phyloP scores from a whole-genome alignment of 2,888 invertebrate genomes.

The Chymomyza fuscimana region DNA sequence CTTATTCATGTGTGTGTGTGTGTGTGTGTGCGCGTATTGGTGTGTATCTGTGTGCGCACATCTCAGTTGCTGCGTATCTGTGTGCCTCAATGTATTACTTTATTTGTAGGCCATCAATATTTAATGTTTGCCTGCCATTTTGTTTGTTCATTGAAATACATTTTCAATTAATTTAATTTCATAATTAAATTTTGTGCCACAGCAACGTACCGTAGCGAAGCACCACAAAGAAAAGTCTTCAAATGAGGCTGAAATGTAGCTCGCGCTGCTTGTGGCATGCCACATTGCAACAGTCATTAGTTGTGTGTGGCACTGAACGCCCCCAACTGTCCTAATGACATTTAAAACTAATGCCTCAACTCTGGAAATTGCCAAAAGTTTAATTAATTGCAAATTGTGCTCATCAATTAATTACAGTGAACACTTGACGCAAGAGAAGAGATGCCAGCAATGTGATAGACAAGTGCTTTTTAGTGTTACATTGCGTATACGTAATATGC shows the following conservation, averaged over 20 bases:
- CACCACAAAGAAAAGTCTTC: neutral
- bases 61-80: neutral
- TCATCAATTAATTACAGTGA: neutral
- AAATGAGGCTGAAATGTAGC: neutral
- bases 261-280: neutral
- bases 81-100: constrained; percentile 39
- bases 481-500: neutral
- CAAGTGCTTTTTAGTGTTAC: neutral
- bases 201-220: constrained; percentile 1
- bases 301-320: neutral
- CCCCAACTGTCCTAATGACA: constrained; percentile 34
- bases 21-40: neutral
- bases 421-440: neutral
- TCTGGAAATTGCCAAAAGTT: constrained; percentile 28
- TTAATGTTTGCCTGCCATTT: constrained; percentile 48
- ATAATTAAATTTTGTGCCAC: constrained; percentile 52
- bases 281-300: neutral
- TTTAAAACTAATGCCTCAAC: constrained; percentile 29
- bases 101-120: constrained; percentile 64
- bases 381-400: constrained; percentile 44
- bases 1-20: neutral
- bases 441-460: neutral
- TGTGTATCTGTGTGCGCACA: neutral
- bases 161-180: constrained; percentile 63
- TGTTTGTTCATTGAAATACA: constrained; percentile 40